Evolutionary conservation across 2,113 vertebrate genomes (phyloP), one percentile per base, ranked within the genome.

Genomic region (Rhinopomastus cyanomelas): DNA sequence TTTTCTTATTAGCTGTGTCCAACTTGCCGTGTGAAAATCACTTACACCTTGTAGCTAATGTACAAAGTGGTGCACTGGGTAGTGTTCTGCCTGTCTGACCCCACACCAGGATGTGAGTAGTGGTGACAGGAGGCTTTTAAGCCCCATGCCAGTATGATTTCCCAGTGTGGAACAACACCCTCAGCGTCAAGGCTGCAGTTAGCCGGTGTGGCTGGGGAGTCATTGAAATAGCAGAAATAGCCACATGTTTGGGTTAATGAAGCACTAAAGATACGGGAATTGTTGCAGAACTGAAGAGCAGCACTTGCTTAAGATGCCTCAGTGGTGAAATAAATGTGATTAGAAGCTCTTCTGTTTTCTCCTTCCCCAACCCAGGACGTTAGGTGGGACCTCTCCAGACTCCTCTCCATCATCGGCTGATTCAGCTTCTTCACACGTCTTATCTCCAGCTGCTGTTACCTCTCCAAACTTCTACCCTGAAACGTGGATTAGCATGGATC

Each of bases 401-500:
- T 88, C 97, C 51, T 83, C 92, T 7, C 95, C 97, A 4, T 83
- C 97, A 4, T 83, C 97, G 20, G 64, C 97, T 49, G 97, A 98
- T 55, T 87, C 86, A 9, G 92, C 46, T 65, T 95, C 69, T 69
- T 96, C 92, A 1, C 97, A 97, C 2, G 95, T 97, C 36, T 91
- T 98, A 21, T 98, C 98, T 16, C 98, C 98, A 8, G 96, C 98
- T 55, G 96, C 97, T 46, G 87, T 96, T 84, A 97, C 97, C 94
- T 97, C 97, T 3, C 97, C 98, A 11, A 98, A 98, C 96, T 97
- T 98, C 85, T 99, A 99, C 66, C 99, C 99, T 4, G 99, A 99
- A 97, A 99, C 99, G 4, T 99, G 99, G 99, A 92, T 99, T 88
- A 97, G 96, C 17, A 99, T 99, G 99, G 98, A 98, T 82, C 97